These are phyloP conservation scores for Halocynthia aurantium DNA, from an alignment of 23 tunicate species.

Conservation along the genomic window DNA sequence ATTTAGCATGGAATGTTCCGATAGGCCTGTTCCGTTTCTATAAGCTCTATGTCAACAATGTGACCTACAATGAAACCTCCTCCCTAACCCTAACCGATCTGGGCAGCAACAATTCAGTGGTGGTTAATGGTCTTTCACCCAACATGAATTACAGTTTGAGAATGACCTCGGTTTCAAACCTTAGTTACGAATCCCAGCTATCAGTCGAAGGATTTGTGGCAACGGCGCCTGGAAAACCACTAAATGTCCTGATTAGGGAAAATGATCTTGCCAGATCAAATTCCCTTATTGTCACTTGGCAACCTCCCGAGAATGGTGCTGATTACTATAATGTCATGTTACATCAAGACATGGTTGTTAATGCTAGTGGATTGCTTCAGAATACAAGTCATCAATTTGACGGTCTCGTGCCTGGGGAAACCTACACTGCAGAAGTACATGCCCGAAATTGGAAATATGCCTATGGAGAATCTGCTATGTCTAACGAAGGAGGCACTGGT, in stretches of 20 bases:
- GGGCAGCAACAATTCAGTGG: neutral
- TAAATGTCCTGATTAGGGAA: neutral
- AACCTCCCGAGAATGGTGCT: neutral
- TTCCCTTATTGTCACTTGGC: slow-evolving; percentile 19
- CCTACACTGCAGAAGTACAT: slow-evolving; percentile 19
- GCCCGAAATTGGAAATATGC: neutral
- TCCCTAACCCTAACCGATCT: neutral
- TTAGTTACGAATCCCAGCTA: neutral
- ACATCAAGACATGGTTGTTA: neutral
- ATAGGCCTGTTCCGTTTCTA: neutral
- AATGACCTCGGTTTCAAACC: neutral
- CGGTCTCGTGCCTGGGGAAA: slow-evolving; percentile 22
- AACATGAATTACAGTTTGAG: neutral
- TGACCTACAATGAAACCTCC: neutral
- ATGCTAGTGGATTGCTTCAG: neutral
- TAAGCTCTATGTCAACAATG: neutral
- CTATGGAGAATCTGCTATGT: neutral
- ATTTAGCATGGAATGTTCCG: neutral
- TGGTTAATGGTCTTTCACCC: neutral
- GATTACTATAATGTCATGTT: neutral
- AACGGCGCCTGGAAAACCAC: slow-evolving; percentile 1
- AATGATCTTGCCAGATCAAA: neutral
- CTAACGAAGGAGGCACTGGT: neutral
- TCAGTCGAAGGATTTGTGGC: neutral
- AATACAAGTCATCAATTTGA: neutral